phyloP scores from a whole-genome alignment of 2,888 invertebrate species.

The Drosophila paracracens region DNA sequence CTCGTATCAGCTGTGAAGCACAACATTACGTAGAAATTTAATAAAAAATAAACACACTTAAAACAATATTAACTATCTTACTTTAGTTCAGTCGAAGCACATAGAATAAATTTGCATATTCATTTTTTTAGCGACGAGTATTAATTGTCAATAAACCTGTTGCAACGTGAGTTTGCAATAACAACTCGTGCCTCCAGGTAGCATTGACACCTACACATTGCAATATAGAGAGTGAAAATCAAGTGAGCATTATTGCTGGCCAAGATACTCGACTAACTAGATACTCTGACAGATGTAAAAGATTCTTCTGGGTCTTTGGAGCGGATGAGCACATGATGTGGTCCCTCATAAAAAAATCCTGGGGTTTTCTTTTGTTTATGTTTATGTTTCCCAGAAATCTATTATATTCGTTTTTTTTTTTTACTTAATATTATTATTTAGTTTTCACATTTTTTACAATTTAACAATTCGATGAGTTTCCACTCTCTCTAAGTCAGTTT shows the following conservation, averaged over 20 bases:
- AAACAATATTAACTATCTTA: neutral
- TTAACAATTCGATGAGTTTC: neutral
- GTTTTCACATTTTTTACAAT: neutral
- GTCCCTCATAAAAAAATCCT: neutral
- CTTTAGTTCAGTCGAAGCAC: neutral
- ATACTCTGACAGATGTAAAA: neutral
- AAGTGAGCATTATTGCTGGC: neutral
- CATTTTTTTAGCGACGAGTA: neutral
- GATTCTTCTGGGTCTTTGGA: neutral
- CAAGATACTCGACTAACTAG: neutral
- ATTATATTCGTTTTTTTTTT: neutral
- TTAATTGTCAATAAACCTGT: neutral
- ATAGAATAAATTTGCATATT: neutral
- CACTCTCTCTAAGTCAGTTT: neutral
- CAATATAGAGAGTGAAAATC: neutral
- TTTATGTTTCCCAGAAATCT: neutral
- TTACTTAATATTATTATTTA: neutral
- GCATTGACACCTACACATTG: neutral
- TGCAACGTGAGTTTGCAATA: neutral
- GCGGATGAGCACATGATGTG: neutral
- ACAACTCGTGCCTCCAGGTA: neutral
- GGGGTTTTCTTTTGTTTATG: neutral
- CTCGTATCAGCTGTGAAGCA: slow-evolving; percentile 59
- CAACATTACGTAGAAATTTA: neutral
- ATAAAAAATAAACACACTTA: too few relatives aligned